Base-by-base conservation (phyloP, 1,140 invertebrate genomes). In the Hyles euphorbiae region DNA sequence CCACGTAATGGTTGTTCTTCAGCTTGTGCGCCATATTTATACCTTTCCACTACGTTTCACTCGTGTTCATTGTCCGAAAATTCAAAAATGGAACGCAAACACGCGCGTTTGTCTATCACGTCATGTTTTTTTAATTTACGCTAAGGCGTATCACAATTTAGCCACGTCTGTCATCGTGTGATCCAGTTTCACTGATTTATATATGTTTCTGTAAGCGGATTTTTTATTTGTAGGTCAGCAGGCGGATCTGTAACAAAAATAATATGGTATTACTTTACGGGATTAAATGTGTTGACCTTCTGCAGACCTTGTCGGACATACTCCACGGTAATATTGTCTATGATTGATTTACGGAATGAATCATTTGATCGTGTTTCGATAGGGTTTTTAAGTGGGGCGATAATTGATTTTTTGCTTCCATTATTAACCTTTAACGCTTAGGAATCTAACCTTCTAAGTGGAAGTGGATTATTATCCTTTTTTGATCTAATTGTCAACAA, bases 1-100 rank as follows among this genome's bases (percentile, higher is more conserved):
- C 91, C 69, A 92, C 91, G 72, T 92, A 92, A 68, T 92, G 91
- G 50, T 91, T 91, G 63, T 81, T 91, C 74, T 91, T 91, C 43
- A 92, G 72, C 89, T 91, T 92, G 52, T 87, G 82, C 65, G 87
- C 89, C 87, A 89, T 89, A 55, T 87, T 84, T 53, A 53, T 90
- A 22, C 10, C 36, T 7, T 32, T 22, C 12, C 4, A 22, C 36
- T 54, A 69, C 44, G 68, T 67, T 47, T 63, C 66, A 60, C 58
- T 70, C 22, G 69, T 57, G 53, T 58, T 62, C 68, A 76, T 74
- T 75, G 65, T 69, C 46, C 53, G 12, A 7, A 53, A 53, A 53
- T 53, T 53, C 48, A 50, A 12, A 50, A 50, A 50, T 22, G 3
- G 48, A 50, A 50, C 12, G 12, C n/a, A 3, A 12, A 32, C 46